Conservation (phyloP, 2,888 invertebrate genomes). For the Zeuzera pyrina region DNA sequence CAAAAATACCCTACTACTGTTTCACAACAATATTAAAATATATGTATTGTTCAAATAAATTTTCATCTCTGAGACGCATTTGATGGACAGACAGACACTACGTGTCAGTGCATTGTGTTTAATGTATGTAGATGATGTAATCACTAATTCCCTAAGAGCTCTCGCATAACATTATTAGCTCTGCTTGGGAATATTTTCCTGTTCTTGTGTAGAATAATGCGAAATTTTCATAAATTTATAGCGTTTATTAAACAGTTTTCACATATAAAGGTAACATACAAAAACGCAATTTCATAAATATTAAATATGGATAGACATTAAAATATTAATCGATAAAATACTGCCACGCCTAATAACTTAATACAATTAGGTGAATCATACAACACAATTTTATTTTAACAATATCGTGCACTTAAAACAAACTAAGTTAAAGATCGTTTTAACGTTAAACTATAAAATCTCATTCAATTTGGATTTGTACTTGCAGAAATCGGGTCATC, state of each 20-base stretch:
- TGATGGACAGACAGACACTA: slow-evolving; percentile 36
- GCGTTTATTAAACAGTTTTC: slow-evolving; percentile 68
- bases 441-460: slow-evolving; percentile 68
- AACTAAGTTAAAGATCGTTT: slow-evolving; percentile 68
- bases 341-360: slow-evolving; percentile 66
- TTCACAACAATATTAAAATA: too few species aligned
- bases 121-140: slow-evolving; percentile 17
- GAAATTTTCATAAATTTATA: slow-evolving; percentile 59
- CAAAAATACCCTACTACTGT: too few species aligned
- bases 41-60: not conserved
- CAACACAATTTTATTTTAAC: slow-evolving; percentile 67
- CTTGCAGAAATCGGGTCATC: slow-evolving; percentile 64
- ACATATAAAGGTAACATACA: slow-evolving; percentile 71
- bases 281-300: slow-evolving; percentile 59
- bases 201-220: slow-evolving; percentile 60
- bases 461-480: slow-evolving; percentile 72
- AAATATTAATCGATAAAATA: slow-evolving; percentile 59
- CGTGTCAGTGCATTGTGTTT: slow-evolving; percentile 35
- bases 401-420: slow-evolving; percentile 69
- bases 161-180: too few species aligned
- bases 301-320: slow-evolving; percentile 58
- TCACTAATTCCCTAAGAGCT: too few species aligned
- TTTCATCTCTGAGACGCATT: slow-evolving; percentile 4
- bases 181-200: too few species aligned
- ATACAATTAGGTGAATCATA: slow-evolving; percentile 68